phyloP scores from a whole-genome alignment of 2,797 vertebrate species.

The Streptopelia turtur region DNA sequence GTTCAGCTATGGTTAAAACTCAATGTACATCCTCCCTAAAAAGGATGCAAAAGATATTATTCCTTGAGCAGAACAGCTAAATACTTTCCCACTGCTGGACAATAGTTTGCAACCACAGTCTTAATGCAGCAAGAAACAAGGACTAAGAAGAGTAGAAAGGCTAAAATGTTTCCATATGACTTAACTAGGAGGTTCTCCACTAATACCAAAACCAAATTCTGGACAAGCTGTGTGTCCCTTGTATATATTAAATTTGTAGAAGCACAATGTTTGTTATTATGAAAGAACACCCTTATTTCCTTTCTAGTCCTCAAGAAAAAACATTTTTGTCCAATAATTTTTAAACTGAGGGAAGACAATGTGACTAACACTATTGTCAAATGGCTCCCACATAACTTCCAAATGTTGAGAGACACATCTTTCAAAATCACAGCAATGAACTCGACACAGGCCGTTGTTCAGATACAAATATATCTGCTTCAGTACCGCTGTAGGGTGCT shows the following conservation, averaged over 20 bases:
- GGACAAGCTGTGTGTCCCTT: neutral
- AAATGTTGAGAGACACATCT: neutral
- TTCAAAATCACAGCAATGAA: neutral
- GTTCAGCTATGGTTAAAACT: conserved; percentile 7
- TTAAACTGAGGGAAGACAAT: neutral
- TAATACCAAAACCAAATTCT: neutral
- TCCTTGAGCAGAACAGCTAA: neutral
- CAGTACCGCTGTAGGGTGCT: neutral
- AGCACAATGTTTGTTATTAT: neutral
- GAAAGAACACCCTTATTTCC: neutral
- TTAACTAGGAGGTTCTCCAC: neutral
- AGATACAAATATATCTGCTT: neutral
- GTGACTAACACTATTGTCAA: neutral
- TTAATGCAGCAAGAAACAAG: conserved; percentile 3
- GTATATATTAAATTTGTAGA: neutral
- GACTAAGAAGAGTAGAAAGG: neutral
- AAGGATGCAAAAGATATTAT: neutral
- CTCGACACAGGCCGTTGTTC: neutral
- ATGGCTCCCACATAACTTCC: neutral
- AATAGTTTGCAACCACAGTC: conserved; percentile 36
- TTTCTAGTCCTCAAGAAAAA: neutral
- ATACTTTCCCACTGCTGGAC: conserved; percentile 26
- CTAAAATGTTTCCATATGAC: conserved; percentile 11
- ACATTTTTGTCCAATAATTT: neutral
- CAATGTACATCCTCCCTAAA: neutral